Conservation (phyloP, 1,140 invertebrate genomes). For the Hypsibius dujardini region DNA sequence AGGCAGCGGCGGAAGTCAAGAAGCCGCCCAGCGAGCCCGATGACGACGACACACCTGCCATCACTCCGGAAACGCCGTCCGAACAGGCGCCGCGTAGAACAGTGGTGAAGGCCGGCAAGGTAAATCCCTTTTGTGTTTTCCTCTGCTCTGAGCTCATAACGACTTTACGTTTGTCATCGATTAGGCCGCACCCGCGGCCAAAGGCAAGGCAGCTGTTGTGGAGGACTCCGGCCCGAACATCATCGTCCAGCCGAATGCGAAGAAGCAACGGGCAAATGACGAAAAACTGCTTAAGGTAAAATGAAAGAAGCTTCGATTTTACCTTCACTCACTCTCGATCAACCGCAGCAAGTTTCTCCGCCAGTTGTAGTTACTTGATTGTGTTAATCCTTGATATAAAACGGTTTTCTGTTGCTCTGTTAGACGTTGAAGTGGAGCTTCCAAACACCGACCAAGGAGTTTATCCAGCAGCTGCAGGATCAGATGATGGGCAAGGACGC, state of each 20-base stretch:
- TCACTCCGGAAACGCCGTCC: too few relatives aligned
- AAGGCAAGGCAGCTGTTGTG: constrained; percentile 24
- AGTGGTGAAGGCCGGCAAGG: too few relatives aligned
- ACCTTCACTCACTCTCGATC: too few relatives aligned
- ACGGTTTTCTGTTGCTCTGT: too few relatives aligned
- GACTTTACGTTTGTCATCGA: too few relatives aligned
- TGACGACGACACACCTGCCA: constrained; percentile 23
- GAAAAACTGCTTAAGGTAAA: constrained; percentile 66
- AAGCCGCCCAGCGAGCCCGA: constrained; percentile 28
- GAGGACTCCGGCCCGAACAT: constrained; percentile 20
- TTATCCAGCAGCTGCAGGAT: constrained; percentile 70
- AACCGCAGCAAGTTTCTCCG: too few relatives aligned
- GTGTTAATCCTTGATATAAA: too few relatives aligned
- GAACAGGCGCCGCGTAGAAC: too few relatives aligned
- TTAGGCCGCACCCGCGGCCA: constrained; percentile 44
- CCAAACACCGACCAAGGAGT: constrained; percentile 71
- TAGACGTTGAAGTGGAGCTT: constrained; percentile 81
- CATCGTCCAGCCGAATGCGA: constrained; percentile 41
- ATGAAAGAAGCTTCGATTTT: too few relatives aligned
- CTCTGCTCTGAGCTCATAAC: too few relatives aligned
- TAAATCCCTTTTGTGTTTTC: too few relatives aligned
- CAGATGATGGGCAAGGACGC: constrained; percentile 49
- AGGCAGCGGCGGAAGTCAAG: constrained; percentile 15
- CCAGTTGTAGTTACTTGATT: too few relatives aligned
- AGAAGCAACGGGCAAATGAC: constrained; percentile 73